A percentile compares a stretch with the other conserved stretches of the same genome.
Evolutionary conservation across 2,888 invertebrate species (phyloP).

Genomic region (Lasioglossum malachurum): DNA sequence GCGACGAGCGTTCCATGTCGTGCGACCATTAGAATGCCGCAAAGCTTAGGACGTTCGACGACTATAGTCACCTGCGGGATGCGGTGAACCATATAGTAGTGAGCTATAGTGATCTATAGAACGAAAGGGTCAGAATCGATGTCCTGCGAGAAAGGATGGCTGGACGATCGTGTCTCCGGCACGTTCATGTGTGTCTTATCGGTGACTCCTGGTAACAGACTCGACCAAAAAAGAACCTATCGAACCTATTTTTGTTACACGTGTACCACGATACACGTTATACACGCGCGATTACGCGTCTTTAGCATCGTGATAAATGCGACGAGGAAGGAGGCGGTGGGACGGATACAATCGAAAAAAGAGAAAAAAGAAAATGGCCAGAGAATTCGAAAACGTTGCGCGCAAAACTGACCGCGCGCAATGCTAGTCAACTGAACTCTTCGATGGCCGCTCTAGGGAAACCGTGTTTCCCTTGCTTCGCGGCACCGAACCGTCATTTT

Average conservation of each 20-base stretch:
- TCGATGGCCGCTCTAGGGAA: constrained; percentile 33
- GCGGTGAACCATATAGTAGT: not conserved
- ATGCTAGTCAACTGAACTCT: constrained; percentile 65
- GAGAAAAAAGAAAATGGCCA: constrained; percentile 37
- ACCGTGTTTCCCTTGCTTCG: constrained; percentile 43
- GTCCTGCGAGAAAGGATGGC: constrained; percentile 20
- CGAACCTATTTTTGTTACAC: constrained; percentile 71
- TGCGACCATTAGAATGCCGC: not conserved
- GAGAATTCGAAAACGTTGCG: constrained; percentile 41
- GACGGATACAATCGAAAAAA: not conserved
- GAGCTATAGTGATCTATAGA: not conserved
- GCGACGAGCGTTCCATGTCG: not conserved
- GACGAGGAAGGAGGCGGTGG: not conserved
- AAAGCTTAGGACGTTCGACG: not conserved
- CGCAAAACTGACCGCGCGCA: constrained; percentile 62
- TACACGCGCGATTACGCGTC: constrained; percentile 66
- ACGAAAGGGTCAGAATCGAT: constrained; percentile 2
- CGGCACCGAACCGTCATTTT: constrained; percentile 46
- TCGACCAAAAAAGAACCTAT: constrained; percentile 67
- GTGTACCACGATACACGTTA: constrained; percentile 65
- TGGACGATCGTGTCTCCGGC: constrained; percentile 36
- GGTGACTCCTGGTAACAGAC: constrained; percentile 67
- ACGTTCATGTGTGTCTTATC: constrained; percentile 68
- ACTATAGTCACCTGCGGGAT: not conserved
- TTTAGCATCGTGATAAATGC: constrained; percentile 63